Base-by-base conservation (phyloP, 2,113 vertebrate genomes). In the Urocynchramus pylzowi region DNA sequence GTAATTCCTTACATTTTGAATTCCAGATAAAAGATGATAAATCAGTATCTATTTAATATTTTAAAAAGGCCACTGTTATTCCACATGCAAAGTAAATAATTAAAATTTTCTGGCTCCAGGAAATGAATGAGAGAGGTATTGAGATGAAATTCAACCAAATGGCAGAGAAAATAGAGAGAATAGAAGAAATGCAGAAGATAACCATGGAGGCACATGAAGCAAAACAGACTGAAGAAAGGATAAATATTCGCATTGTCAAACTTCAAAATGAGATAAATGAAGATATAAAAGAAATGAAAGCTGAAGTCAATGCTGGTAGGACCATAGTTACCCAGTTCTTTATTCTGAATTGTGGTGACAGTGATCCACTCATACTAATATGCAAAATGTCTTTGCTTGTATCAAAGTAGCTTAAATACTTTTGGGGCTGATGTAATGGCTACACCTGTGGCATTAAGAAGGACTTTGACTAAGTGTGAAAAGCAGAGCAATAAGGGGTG, bases 271-370 rank as follows among this genome's bases (percentile, higher is more conserved):
- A 98, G 76, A 97, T 98, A 91, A 98, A 87, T 7, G 97, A 98
- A 80, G 97, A 98, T 57, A 87, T 98, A 91, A 98, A 98, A 94
- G 97, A 98, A 57, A 97, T 98, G 95, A 98, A 98, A 84, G 97
- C 98, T 1, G 98, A 98, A 92, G 97, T 98, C 14, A 98, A 98
- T 3, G 97, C 98, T 11, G 98, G 98, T 98, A 98, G 90, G 98
- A 73, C 31, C 69, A 83, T 3, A 70, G 20, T 82, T 77, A 74
- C 20, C 10, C 30, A 90, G 28, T 78, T 77, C 41, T 92, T 86
- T 63, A 45, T 78, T 87, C 76, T 94, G 54, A 81, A 65, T 87
- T 77, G 20, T 41, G 44, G 16, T 94, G 86, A 49, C 64, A 33
- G 14, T 75, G 53, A 89, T 17, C 0, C 0, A 68, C 28, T 19